Percentiles rank a stretch among this genome's conserved stretches.
Conservation (phyloP, 2,113 vertebrate species). For the Manacus vitellinus region DNA sequence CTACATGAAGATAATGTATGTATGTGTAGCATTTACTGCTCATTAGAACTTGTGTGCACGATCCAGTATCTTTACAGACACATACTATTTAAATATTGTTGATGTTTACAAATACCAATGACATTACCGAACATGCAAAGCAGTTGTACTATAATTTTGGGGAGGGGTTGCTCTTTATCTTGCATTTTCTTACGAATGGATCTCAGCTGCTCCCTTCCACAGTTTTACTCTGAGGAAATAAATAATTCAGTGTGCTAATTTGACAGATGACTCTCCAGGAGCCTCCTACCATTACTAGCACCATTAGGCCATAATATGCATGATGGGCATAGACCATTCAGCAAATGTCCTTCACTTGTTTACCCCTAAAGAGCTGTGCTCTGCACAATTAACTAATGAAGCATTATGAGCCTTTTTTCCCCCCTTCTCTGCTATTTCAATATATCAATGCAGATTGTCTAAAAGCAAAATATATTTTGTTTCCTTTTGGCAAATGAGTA, state of each 20-base stretch:
- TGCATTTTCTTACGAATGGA: constrained; percentile 69
- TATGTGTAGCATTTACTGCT: not conserved
- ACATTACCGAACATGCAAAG: not conserved
- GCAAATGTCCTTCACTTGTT: constrained; percentile 85
- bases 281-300: constrained; percentile 81
- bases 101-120: not conserved
- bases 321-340: constrained; percentile 81
- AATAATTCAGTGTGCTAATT: constrained; percentile 89
- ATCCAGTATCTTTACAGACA: not conserved
- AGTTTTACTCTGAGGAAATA: constrained; percentile 81
- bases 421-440: constrained; percentile 73
- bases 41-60: not conserved
- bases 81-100: not conserved
- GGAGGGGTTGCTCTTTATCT: constrained; percentile 6
- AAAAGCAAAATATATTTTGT: constrained; percentile 67
- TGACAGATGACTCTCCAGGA: constrained; percentile 86
- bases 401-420: constrained; percentile 72
- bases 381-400: constrained; percentile 87
- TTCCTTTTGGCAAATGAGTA: constrained; percentile 62
- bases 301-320: constrained; percentile 84
- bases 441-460: constrained; percentile 75
- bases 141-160: constrained; percentile 17
- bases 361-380: constrained; percentile 82
- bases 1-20: not conserved
- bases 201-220: constrained; percentile 82